Evolutionary conservation across 1,140 invertebrate genomes (phyloP), one percentile per base, ranked within the genome.

Genomic region (Chelonus insularis): DNA sequence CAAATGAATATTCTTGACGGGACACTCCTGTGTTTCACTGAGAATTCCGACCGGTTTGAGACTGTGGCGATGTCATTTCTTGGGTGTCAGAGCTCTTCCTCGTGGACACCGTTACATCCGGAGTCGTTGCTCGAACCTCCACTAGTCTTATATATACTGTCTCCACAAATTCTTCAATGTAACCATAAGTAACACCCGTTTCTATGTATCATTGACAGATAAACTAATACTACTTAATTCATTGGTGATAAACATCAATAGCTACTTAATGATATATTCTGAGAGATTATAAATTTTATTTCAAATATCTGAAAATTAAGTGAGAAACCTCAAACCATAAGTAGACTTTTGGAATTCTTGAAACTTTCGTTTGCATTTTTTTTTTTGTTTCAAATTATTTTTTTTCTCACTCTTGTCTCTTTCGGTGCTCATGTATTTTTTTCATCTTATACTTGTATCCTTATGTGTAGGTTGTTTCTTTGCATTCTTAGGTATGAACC

Each of bases 281-380:
- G 7, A 3, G 11, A 39, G 36, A 39, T 39, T 39, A 9, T 39
- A 9, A 39, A 39, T 39, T 39, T 39, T 9, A 39, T 39, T 39
- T 39, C 4, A 14, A 39, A 5, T 39, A 3, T 39, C 36, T 5
- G 9, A 45, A 18, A 36, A 37, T 43, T 39, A 50, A 25, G 36
- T 55, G 51, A 61, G 62, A 66, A 69, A 68, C 65, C 63, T 63
- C 68, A 66, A 66, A 66, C 52, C 63, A 4, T 23, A 9, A 20
- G 7, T 8, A 1, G 21, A 14, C 14, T 52, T 61, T 61, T 61
- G 60, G 58, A 55, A 55, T 65, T 65, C 58, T 58, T 51, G 52
- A 58, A 65, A 65, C 52, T 57, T 61, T 37, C 37, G 12, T 14
- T 20, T 25, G 36, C 29, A 25, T 43, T n/a, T 2, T 41, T n/a